phyloP scores from a whole-genome alignment of 2,888 invertebrate genomes.

The Andrena camellia region DNA sequence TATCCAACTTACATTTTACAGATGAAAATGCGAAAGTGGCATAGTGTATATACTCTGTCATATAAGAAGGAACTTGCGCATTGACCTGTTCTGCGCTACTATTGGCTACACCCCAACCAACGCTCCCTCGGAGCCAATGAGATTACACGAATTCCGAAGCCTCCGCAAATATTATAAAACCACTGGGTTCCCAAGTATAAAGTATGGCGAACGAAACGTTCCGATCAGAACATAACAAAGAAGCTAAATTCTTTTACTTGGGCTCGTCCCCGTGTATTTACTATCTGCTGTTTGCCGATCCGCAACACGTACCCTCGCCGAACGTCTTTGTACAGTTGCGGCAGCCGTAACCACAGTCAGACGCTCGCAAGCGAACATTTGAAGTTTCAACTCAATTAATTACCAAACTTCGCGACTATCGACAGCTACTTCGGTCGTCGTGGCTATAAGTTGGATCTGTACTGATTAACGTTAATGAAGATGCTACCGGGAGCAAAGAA shows the following conservation, averaged over 20 bases:
- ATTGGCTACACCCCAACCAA: too few relatives aligned
- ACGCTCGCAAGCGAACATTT: constrained; percentile 42
- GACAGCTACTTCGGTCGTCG: constrained; percentile 36
- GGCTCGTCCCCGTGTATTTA: background rate
- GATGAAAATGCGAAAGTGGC: too few relatives aligned
- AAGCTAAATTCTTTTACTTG: background rate
- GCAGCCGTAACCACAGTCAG: constrained; percentile 27
- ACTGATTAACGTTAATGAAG: constrained; percentile 54
- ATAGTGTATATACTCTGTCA: too few relatives aligned
- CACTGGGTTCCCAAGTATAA: too few relatives aligned
- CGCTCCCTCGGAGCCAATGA: too few relatives aligned
- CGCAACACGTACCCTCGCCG: constrained; percentile 27
- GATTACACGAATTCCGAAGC: too few relatives aligned
- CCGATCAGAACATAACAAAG: too few relatives aligned
- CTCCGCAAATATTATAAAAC: too few relatives aligned
- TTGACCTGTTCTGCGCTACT: too few relatives aligned
- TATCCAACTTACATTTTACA: too few relatives aligned
- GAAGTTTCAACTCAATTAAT: constrained; percentile 50
- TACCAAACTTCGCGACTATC: constrained; percentile 59
- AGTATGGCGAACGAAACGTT: too few relatives aligned
- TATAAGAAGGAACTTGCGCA: too few relatives aligned
- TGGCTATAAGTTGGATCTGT: constrained; percentile 42
- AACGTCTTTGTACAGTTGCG: constrained; percentile 21
- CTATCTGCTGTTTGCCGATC: background rate
- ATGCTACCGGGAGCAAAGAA: constrained; percentile 17